Base-by-base conservation (phyloP, 1,140 invertebrate genomes). In the Aethina tumida region DNA sequence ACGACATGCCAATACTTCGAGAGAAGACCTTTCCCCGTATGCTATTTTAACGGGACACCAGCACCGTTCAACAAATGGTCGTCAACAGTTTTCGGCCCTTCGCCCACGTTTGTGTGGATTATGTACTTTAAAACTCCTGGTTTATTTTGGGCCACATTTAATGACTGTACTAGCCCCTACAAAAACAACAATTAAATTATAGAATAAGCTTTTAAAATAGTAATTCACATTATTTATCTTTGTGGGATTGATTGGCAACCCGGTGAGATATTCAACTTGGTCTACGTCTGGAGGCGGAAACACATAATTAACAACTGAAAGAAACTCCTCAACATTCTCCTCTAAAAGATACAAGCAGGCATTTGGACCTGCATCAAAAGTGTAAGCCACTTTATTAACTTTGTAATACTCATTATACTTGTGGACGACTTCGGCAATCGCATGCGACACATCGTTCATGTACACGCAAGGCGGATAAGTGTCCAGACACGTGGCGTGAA, bases 341-440 rank as follows among this genome's bases (percentile, higher is more conserved):
- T 90, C 79, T 38, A 89, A 59, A 12, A 94, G 61, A 67, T 87
- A 97, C 0, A 97, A 57, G 59, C 89, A 96, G 4, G 90, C 91
- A 72, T 97, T 98, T 36, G 93, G 88, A 7, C 95, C 95, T 41
- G 94, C 94, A 76, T 98, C 94, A 70, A 93, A 97, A 15, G 93
- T 97, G 59, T 98, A 98, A 3, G 90, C 89, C 60, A 86, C 82
- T 60, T 77, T 82, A 15, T 63, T 60, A 37, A 60, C 53, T 9
- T 75, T 74, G 53, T 60, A 66, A 15, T 67, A 55, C 14, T 73
- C 64, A 63, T 98, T 97, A 54, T 83, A 94, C 5, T 62, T 56
- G 66, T 97, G 89, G 22, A 97, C 69, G 41, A 97, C 65, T 49
- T 81, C 65, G 2, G 85, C 69, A 31, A 98, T 82, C 19, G 69